These are phyloP conservation scores for Sinocyclocheilus grahami DNA, from an alignment of 2,113 vertebrate species.

Conservation along the genomic window DNA sequence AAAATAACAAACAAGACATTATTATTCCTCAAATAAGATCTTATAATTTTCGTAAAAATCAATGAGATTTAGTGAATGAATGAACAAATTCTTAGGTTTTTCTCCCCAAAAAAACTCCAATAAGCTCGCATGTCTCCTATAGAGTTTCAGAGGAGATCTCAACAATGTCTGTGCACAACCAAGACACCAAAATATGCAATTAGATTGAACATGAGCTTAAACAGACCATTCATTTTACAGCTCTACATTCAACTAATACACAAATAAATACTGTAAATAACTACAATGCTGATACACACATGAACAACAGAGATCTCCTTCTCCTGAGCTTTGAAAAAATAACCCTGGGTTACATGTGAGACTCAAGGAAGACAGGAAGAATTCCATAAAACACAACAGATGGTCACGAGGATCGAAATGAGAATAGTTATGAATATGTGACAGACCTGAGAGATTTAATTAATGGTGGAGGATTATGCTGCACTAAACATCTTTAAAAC, in stretches of 20 bases:
- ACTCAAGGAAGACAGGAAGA: neutral
- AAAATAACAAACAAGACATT: too few relatives aligned
- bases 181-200: neutral
- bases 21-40: too few relatives aligned
- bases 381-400: slow-evolving; percentile 21
- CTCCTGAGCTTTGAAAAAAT: neutral
- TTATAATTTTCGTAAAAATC: too few relatives aligned
- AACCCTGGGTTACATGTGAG: neutral
- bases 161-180: neutral
- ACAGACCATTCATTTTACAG: neutral
- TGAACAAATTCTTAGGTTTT: neutral
- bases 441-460: neutral
- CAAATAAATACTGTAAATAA: too few relatives aligned
- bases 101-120: neutral
- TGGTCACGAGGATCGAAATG: neutral
- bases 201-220: neutral
- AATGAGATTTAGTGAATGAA: too few relatives aligned
- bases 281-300: neutral
- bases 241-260: neutral
- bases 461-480: neutral
- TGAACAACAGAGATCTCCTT: neutral
- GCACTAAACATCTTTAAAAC: neutral
- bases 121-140: neutral
- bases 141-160: neutral
- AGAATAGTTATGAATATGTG: neutral